Evolutionary conservation across 1,140 invertebrate species (phyloP).

Genomic region (Drosophila ohnishii): DNA sequence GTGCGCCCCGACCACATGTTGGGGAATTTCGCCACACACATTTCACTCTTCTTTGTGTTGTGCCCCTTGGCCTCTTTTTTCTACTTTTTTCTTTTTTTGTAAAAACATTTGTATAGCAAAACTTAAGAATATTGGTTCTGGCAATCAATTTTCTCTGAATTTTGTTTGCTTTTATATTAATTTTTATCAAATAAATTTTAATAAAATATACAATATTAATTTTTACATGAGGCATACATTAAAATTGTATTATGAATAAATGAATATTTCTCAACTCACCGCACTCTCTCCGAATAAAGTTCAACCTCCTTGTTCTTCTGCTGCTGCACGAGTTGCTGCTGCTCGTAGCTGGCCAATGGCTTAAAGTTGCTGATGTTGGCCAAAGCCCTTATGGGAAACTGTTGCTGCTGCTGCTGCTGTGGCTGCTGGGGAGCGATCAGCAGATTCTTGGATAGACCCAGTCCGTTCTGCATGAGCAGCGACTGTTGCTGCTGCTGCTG

Average conservation of each 20-base stretch:
- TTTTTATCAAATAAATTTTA: background rate
- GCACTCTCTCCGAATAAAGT: constrained; percentile 90
- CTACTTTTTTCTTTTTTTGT: background rate
- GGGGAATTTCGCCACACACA: constrained; percentile 56
- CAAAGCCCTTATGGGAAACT: constrained; percentile 54
- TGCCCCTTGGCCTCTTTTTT: constrained; percentile 15
- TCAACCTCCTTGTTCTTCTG: constrained; percentile 87
- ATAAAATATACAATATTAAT: too few species aligned
- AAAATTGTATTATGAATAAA: too few species aligned
- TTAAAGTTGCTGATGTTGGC: constrained; percentile 72
- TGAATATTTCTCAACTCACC: constrained; percentile 85
- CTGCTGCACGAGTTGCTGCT: constrained; percentile 81
- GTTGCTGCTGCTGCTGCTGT: constrained; percentile 14
- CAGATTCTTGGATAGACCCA: constrained; percentile 55
- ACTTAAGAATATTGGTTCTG: constrained; percentile 1
- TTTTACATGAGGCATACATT: too few species aligned
- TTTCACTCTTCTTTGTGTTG: constrained; percentile 29
- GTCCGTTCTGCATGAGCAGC: constrained; percentile 51
- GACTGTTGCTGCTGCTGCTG: constrained; percentile 52
- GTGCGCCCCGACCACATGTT: constrained; percentile 52
- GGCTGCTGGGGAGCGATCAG: constrained; percentile 31
- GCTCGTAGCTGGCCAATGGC: constrained; percentile 85
- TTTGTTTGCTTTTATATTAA: background rate
- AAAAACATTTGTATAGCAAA: background rate
- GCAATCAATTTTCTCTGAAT: constrained; percentile 1